Conservation (phyloP, 2,888 invertebrate species). For the Tiphia femorata region DNA sequence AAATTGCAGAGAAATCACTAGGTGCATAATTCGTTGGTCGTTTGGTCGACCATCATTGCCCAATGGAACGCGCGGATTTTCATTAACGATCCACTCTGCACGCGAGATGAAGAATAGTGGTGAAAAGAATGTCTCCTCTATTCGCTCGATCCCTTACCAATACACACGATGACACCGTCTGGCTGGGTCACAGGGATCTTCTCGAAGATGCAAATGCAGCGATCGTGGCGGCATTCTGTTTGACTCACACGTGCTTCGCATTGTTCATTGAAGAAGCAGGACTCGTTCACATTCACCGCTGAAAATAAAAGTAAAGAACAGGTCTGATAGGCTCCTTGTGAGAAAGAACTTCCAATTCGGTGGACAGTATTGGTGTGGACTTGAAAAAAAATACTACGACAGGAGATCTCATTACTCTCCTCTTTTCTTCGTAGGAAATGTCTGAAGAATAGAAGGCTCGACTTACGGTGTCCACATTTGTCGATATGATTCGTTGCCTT, state of each 20-base stretch:
- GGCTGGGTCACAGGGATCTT: slow-evolving; percentile 78
- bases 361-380: not conserved
- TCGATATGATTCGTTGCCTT: slow-evolving; percentile 86
- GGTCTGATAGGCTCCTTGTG: not conserved
- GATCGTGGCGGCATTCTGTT: slow-evolving; percentile 84
- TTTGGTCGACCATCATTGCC: too few relatives aligned
- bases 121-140: too few relatives aligned
- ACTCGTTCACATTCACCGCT: slow-evolving; percentile 86
- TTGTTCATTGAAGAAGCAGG: slow-evolving; percentile 87
- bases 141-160: slow-evolving; percentile 76
- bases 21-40: too few relatives aligned
- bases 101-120: too few relatives aligned
- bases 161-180: slow-evolving; percentile 81
- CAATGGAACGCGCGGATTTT: not conserved
- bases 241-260: slow-evolving; percentile 81
- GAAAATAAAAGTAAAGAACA: slow-evolving; percentile 47
- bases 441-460: slow-evolving; percentile 15
- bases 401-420: not conserved
- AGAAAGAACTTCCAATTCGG: not conserved
- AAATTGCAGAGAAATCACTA: too few relatives aligned
- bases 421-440: too few relatives aligned
- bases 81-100: too few relatives aligned
- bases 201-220: slow-evolving; percentile 85
- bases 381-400: not conserved
- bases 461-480: slow-evolving; percentile 87